Base-by-base conservation (phyloP, 1,140 invertebrate genomes). In the Popillia japonica region DNA sequence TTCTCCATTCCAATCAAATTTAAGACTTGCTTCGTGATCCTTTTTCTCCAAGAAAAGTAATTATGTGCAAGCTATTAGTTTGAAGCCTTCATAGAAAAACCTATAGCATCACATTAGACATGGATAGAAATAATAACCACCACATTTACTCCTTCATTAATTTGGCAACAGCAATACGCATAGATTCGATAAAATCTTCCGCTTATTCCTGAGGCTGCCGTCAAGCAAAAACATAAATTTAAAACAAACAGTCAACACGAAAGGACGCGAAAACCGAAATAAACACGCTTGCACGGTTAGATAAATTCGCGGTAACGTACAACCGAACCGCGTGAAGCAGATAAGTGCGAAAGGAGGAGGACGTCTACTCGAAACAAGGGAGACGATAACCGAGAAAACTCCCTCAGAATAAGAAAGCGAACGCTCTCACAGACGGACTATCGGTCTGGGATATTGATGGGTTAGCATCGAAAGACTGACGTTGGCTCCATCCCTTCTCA, bases 251-350 rank as follows among this genome's bases (percentile, higher is more conserved):
- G 61, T 68, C 61, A 68, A 68, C 61, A 14, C 20, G 20, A 34
- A 3, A 55, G 48, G 6, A 55, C 17, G 48, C 48, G 48, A 17
- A 6, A 14, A 17, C 20, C 61, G 27, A 23, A 74, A 23, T 41
- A 74, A 74, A 74, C n/a, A 40, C 27, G 22, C 17, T 4, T 17
- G 10, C 17, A 22, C 27, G 27, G 61, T 34, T 55, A 68, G 27
- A 68, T 68, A 68, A 68, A 68, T 68, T 68, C 27, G 61, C 61
- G 22, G 61, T 68, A 68, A 68, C 27, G 61, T 68, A 68, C 10
- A 68, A 68, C 61, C 61, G 61, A 68, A 68, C 61, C 17, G 61
- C 61, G 61, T 10, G 14, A 68, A 68, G 61, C 10, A 27, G 61
- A 68, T 68, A 68, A 68, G 61, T 34, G 27, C 20, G 22, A 14